Conservation (phyloP, 2,113 vertebrate genomes). For the Garra rufa region DNA sequence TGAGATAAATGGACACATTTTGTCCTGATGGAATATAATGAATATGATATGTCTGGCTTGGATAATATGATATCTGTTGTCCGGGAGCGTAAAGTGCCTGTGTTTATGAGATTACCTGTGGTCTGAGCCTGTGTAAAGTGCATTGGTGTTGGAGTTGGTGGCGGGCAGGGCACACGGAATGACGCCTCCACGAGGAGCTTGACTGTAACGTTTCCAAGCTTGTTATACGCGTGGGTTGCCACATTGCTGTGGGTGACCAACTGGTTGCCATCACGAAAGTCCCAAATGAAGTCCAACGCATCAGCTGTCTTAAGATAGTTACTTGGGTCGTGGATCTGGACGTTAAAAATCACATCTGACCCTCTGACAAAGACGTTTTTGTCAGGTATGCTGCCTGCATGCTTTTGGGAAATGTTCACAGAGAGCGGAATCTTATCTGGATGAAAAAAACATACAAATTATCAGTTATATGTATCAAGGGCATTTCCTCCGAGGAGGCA, state of each 20-base stretch:
- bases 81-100: neutral
- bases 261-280: slow-evolving; percentile 87
- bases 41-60: neutral
- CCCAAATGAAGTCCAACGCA: slow-evolving; percentile 86
- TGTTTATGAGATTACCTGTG: slow-evolving; percentile 40
- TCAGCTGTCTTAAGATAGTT: slow-evolving; percentile 84
- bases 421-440: slow-evolving; percentile 88
- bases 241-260: slow-evolving; percentile 80
- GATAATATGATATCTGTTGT: neutral
- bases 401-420: slow-evolving; percentile 88
- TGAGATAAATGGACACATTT: slow-evolving; percentile 1
- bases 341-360: slow-evolving; percentile 83
- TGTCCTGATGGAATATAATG: neutral
- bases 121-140: neutral
- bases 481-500: too few relatives aligned
- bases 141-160: slow-evolving; percentile 70
- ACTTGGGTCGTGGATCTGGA: slow-evolving; percentile 89
- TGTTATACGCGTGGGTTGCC: slow-evolving; percentile 81
- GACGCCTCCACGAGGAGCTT: slow-evolving; percentile 86
- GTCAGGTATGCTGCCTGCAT: slow-evolving; percentile 80
- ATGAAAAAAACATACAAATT: neutral
- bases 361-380: slow-evolving; percentile 85
- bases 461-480: neutral
- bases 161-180: slow-evolving; percentile 80
- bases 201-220: slow-evolving; percentile 80